These are phyloP conservation scores for Melipona bicolor DNA, from an alignment of 2,888 invertebrate species.

Conservation along the genomic window DNA sequence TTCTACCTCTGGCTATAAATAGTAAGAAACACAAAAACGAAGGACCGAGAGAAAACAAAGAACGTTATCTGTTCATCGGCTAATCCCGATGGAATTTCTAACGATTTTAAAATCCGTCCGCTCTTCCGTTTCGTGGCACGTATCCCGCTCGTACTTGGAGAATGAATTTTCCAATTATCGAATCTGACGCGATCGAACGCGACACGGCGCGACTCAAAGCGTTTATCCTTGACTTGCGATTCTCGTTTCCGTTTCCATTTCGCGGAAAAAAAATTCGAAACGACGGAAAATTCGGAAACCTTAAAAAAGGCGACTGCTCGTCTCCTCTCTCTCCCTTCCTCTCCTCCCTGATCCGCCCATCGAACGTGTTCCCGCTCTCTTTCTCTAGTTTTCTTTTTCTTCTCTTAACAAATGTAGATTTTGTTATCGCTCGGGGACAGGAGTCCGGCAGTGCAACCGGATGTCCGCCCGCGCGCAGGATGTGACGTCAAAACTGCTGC, in stretches of 20 bases:
- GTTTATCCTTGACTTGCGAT: no score
- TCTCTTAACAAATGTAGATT: slow-evolving; percentile 74
- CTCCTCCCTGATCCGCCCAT: no score
- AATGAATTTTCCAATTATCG: neutral
- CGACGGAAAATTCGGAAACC: neutral
- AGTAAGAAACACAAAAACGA: neutral
- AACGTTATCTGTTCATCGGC: slow-evolving; percentile 2
- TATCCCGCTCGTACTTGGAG: neutral
- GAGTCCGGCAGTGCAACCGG: slow-evolving; percentile 81
- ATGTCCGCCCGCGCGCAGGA: slow-evolving; percentile 82
- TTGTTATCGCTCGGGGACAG: slow-evolving; percentile 79
- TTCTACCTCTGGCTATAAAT: neutral
- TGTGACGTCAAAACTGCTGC: slow-evolving; percentile 80
- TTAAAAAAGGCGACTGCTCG: neutral
- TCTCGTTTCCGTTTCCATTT: neutral
- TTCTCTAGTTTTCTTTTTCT: slow-evolving; percentile 39
- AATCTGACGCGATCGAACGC: neutral
- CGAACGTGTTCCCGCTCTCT: slow-evolving; percentile 17
- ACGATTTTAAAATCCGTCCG: neutral
- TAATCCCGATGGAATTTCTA: slow-evolving; percentile 52
- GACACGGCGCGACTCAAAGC: no score
- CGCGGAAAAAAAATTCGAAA: neutral
- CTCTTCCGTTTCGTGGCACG: neutral
- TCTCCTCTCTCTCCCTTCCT: no score
- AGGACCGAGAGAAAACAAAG: slow-evolving; percentile 1